Percentiles rank a stretch among this genome's conserved stretches.
Conservation (phyloP, 2,888 invertebrate species). For the Acanthoscelides obtectus region DNA sequence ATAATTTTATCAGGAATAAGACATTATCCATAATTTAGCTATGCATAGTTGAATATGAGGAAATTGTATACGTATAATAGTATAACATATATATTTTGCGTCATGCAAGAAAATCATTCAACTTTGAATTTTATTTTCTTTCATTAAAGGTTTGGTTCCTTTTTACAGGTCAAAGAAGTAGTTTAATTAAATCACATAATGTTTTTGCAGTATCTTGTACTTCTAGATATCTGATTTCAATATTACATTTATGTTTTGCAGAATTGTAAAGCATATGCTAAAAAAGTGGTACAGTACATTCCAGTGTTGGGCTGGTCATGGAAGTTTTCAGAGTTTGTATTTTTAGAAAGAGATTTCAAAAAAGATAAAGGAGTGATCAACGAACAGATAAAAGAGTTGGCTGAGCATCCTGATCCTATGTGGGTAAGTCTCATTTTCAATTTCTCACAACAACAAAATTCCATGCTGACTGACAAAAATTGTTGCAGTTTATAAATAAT, state of each 20-base stretch:
- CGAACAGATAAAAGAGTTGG: constrained; percentile 73
- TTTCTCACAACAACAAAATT: too few relatives aligned
- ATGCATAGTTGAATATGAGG: neutral
- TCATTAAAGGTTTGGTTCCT: too few relatives aligned
- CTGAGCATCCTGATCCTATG: constrained; percentile 85
- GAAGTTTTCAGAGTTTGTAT: constrained; percentile 93
- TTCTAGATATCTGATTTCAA: too few relatives aligned
- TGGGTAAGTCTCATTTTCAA: constrained; percentile 59
- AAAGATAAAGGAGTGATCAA: constrained; percentile 83
- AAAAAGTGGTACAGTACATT: constrained; percentile 84
- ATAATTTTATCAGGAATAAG: neutral
- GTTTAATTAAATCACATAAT: too few relatives aligned
- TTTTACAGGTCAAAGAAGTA: too few relatives aligned
- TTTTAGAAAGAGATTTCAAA: constrained; percentile 86
- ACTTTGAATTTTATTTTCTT: too few relatives aligned
- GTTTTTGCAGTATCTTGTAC: too few relatives aligned
- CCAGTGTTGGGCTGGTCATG: constrained; percentile 95
- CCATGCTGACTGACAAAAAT: too few relatives aligned
- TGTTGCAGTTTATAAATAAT: too few relatives aligned
- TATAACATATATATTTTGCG: neutral
- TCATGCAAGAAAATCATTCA: neutral
- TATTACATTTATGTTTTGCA: constrained; percentile 50
- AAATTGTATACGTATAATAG: neutral
- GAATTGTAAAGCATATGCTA: constrained; percentile 94
- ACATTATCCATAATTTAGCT: neutral